Evolutionary conservation across 2,113 vertebrate species (phyloP).

Genomic region (Pyrgilauda ruficollis): DNA sequence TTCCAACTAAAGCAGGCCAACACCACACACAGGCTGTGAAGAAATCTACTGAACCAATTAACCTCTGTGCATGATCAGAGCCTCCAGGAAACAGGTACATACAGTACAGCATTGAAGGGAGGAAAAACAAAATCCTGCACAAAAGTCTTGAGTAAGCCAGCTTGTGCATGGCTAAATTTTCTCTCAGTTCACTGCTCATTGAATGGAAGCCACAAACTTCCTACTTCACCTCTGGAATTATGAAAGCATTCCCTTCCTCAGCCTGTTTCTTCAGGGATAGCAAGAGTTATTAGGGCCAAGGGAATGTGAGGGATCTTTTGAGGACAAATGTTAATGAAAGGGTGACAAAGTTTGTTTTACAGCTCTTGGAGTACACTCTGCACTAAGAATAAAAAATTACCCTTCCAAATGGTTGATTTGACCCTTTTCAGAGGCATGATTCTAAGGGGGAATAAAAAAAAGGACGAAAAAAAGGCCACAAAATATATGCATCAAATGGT

Average conservation of each 20-base stretch:
- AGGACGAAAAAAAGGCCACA: neutral
- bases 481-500: conserved; percentile 28
- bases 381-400: neutral
- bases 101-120: neutral
- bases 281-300: neutral
- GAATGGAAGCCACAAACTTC: neutral
- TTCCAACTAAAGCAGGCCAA: neutral
- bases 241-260: neutral
- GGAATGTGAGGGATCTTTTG: neutral
- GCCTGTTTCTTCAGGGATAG: neutral
- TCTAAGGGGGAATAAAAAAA: neutral
- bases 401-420: conserved; percentile 22
- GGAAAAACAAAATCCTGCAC: neutral
- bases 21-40: neutral
- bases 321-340: neutral
- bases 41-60: neutral
- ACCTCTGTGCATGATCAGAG: neutral
- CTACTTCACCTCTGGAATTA: neutral
- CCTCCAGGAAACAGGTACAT: neutral
- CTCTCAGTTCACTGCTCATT: neutral
- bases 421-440: neutral
- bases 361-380: neutral
- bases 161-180: neutral
- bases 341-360: neutral
- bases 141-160: neutral